Conservation (phyloP, 2,888 invertebrate genomes). For the Drosophila bunnanda region DNA sequence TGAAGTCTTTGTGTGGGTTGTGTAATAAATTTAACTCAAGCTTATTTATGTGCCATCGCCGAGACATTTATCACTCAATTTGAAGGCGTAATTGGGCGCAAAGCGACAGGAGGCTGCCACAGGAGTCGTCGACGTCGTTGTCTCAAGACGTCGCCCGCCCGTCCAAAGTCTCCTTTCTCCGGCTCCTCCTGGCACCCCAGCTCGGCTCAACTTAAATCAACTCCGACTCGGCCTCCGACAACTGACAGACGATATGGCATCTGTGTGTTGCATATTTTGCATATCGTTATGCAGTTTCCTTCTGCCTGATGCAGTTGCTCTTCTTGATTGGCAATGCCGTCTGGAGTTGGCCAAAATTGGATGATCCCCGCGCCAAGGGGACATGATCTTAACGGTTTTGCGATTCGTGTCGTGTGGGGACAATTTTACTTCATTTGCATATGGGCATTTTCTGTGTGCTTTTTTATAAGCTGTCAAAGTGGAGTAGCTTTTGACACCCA, state of each 20-base stretch:
- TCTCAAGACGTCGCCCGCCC: background rate
- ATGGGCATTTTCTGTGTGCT: conserved; percentile 13
- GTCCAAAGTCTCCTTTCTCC: background rate
- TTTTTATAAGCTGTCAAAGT: conserved; percentile 35
- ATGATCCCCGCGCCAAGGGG: conserved; percentile 40
- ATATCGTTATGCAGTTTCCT: conserved; percentile 74
- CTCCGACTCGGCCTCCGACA: conserved; percentile 33
- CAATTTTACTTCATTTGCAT: conserved; percentile 42
- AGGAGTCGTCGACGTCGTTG: conserved; percentile 30
- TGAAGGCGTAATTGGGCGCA: conserved; percentile 82
- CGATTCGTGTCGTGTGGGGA: conserved; percentile 48
- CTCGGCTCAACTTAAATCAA: conserved; percentile 36
- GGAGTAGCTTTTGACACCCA: conserved; percentile 30
- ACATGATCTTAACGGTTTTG: conserved; percentile 51
- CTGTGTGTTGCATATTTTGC: conserved; percentile 77
- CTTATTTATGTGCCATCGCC: conserved; percentile 80
- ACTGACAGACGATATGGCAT: conserved; percentile 60
- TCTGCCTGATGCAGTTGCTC: conserved; percentile 43
- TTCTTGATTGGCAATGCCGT: conserved; percentile 49
- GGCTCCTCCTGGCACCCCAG: background rate
- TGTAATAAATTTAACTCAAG: conserved; percentile 80
- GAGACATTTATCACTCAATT: conserved; percentile 81
- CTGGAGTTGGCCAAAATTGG: conserved; percentile 52
- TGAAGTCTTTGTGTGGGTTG: conserved; percentile 82
- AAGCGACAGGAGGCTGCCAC: conserved; percentile 71